Evolutionary conservation across 1,140 invertebrate species (phyloP).

Genomic region (Camponotus vicinus): DNA sequence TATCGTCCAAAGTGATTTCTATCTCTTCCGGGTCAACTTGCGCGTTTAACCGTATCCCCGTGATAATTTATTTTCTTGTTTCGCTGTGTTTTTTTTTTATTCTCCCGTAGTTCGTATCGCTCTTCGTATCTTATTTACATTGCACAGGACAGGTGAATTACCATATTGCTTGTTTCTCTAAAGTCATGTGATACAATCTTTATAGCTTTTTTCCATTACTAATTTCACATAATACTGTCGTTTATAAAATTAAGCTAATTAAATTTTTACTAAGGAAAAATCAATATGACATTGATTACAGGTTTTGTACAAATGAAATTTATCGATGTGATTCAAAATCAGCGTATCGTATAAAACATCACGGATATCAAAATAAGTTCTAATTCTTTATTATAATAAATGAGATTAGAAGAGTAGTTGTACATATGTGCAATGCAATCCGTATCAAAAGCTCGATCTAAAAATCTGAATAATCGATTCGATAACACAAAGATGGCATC

Average conservation of each 20-base stretch:
- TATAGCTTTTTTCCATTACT: neutral
- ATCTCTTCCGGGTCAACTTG: conserved; percentile 53
- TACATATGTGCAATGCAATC: neutral
- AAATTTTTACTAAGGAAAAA: conserved; percentile 6
- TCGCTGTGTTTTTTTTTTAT: neutral
- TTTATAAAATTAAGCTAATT: conserved; percentile 14
- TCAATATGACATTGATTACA: too few species aligned
- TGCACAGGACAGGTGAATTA: neutral
- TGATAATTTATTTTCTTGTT: conserved; percentile 38
- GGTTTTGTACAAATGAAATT: too few species aligned
- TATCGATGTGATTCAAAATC: too few species aligned
- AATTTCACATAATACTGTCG: neutral
- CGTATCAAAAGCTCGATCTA: too few species aligned
- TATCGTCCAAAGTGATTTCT: conserved; percentile 75
- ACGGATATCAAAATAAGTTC: too few species aligned
- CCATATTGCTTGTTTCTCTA: neutral
- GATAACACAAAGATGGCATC: conserved; percentile 56
- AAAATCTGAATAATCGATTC: neutral
- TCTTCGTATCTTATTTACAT: conserved; percentile 30
- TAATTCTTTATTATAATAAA: too few species aligned
- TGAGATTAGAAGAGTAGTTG: neutral
- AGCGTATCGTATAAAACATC: too few species aligned
- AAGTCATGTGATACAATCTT: neutral
- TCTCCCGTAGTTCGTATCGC: neutral
- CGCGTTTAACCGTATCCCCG: conserved; percentile 8